Base-by-base conservation (phyloP, 64 coral and sea anemone genomes). In the Stichodactyla helianthus region DNA sequence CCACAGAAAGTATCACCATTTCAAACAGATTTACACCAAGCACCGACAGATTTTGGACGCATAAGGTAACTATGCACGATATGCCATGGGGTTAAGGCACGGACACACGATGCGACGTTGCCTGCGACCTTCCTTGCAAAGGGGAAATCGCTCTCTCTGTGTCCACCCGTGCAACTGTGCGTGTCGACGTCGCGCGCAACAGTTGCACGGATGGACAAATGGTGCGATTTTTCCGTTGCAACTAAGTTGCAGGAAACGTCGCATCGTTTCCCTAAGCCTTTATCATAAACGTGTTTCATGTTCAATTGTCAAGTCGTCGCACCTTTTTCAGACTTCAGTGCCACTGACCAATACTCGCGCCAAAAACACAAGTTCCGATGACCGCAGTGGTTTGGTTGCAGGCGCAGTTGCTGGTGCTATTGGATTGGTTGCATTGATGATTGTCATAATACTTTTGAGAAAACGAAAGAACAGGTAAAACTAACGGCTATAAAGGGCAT, bases 391-490 rank as follows among this genome's bases (percentile, higher is more conserved):
- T 12, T 28, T 74, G 68, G 31, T 74, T 74, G 68, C 68, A 31
- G 68, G 68, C 68, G 68, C 68, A 74, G 25, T 74, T 74, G 68
- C 68, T 74, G 68, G 68, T 14, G 68, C 27, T 11, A 74, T 35
- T 74, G 68, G 68, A 9, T 74, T 74, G 23, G 10, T 25, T 74
- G 25, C 10, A 11, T 74, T 74, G 27, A 23, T 74, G 12, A 74
- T 74, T 13, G 25, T 31, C 25, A 74, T 74, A 31, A 31, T 31
- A 74, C 68, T 74, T 23, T 10, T 74, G 68, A 74, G 26, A 74
- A 74, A 11, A 74, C 68, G 68, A 74, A 74, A 74, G 68, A 74
- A 74, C 1, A 74, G 68, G 68, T 74, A 74, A 70, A 17, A n/a
- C 5, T 18, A 62, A 15, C 2, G 19, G 22, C 22, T 18, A 70